Base-by-base conservation (phyloP, 1,140 invertebrate genomes). In the Drosophila mauritiana region DNA sequence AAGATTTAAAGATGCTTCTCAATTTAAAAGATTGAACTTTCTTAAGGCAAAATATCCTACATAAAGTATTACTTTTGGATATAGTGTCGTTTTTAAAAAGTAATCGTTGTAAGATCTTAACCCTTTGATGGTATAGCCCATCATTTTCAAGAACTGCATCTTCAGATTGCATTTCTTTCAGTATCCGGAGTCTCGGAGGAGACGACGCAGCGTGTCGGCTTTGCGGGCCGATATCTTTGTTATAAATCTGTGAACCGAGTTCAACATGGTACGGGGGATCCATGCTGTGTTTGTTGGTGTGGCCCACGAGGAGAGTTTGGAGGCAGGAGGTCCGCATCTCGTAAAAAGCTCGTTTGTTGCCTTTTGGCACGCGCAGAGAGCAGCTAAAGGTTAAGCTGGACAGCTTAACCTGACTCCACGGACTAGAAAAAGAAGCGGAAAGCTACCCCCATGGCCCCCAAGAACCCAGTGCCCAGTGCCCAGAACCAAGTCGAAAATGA, bases 211-310 rank as follows among this genome's bases (percentile, higher is more conserved):
- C 84, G 76, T 82, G 83, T 89, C 84, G 84, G 84, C 76, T 62
- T 80, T 51, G 48, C 80, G 52, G 49, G 52, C 77, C 84, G 84
- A 89, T 89, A 89, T 89, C 84, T 89, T 89, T 89, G 84, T 89
- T 89, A 89, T 89, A 89, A 89, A 89, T 89, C 84, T 89, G 83
- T 88, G 83, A 82, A 80, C 84, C 73, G 68, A 89, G 84, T 84
- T 89, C 84, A 89, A 89, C 84, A 83, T 83, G 73, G 51, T 74
- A 57, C 45, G 31, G 46, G 58, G 84, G 73, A 73, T 75, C 57
- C 84, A 89, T 89, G 84, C 84, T 88, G 84, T 34, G 84, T 81
- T 75, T 86, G 82, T 89, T 88, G 83, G 67, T 68, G 75, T 74
- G 73, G 77, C 80, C 80, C 74, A 64, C 57, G 69, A 69, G 39